Base-by-base conservation (phyloP, 1,140 invertebrate species). In the Pogonognathellus flavescens region DNA sequence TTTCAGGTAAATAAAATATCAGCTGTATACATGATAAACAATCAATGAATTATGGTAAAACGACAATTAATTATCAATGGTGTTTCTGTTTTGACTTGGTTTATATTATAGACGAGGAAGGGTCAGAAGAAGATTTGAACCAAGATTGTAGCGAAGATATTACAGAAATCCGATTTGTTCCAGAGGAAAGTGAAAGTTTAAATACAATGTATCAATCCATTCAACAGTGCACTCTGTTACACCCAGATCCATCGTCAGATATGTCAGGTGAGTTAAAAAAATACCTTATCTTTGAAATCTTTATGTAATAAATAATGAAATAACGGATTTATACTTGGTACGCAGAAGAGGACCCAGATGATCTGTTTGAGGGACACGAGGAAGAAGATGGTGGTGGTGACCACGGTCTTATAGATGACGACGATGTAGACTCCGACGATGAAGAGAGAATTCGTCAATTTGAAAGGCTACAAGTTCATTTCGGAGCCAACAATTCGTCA, bases 121-220 rank as follows among this genome's bases (percentile, higher is more conserved):
- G 22, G 25, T 52, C 66, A 25, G 57, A 84, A 20, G 87, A 84
- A 41, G 82, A 80, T 52, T 62, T 41, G 14, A 84, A 82, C 1
- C 55, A 66, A 14, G 85, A 80, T 70, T 55, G 52, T 25, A 85
- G 86, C 53, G 87, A 88, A 41, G 83, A 82, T 16, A 88, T 87
- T 62, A 87, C 87, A 13, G 88, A 88, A 84, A 60, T 88, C 50
- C 66, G 85, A 76, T 86, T 88, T 72, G 82, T 87, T 66, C 88
- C 88, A 25, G 87, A 88, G 22, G 83, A 86, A 25, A 20, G 76
- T 50, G 57, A 57, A 14, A 13, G 60, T 31, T 41, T 88, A 18
- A 52, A 88, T 52, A n/a, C 62, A 22, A 72, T 88, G 25, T 88
- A 87, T 76, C 80, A 80, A 59, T 11, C 85, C 16, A 59, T 88